A percentile compares a stretch with the other conserved stretches of the same genome.
phyloP scores from a whole-genome alignment of 2,113 vertebrate genomes.

The Proterorhinus semilunaris region DNA sequence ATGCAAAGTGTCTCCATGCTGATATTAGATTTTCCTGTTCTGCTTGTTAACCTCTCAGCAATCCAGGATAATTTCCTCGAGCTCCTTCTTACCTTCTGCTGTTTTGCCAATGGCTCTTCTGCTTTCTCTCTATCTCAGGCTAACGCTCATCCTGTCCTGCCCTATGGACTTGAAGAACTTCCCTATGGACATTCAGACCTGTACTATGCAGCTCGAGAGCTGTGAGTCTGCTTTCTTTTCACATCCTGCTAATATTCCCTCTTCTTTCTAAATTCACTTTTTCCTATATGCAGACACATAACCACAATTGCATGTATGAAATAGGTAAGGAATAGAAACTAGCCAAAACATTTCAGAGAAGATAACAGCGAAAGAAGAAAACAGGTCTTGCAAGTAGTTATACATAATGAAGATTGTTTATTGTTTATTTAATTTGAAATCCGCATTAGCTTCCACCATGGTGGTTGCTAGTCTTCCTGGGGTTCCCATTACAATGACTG shows the following conservation, averaged over 20 bases:
- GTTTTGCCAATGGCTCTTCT: constrained; percentile 30
- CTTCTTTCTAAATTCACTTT: constrained; percentile 6
- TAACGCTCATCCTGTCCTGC: constrained; percentile 91
- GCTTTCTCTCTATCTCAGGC: constrained; percentile 73
- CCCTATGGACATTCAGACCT: constrained; percentile 96
- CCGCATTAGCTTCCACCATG: too few species aligned
- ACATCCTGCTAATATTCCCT: constrained; percentile 10
- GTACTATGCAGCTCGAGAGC: constrained; percentile 95
- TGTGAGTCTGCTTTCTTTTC: constrained; percentile 81
- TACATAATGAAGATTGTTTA: too few species aligned
- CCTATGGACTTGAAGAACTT: constrained; percentile 98
- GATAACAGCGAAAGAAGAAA: too few species aligned
- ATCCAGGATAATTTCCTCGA: constrained; percentile 29
- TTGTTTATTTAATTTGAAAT: too few species aligned
- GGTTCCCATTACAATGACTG: too few species aligned
- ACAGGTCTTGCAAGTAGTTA: too few species aligned
- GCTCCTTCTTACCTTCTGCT: constrained; percentile 31
- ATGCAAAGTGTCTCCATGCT: constrained; percentile 2
- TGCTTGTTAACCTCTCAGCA: constrained; percentile 16
- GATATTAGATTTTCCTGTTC: constrained; percentile 26
- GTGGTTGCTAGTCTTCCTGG: too few species aligned
- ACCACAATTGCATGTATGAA: neutral
- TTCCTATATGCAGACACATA: neutral
- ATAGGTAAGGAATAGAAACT: too few species aligned
- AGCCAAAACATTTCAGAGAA: too few species aligned